A percentile compares a stretch with the other conserved stretches of the same genome.
These are phyloP conservation scores for Adelphocoris suturalis DNA, from an alignment of 2,888 invertebrate species.

Conservation along the genomic window DNA sequence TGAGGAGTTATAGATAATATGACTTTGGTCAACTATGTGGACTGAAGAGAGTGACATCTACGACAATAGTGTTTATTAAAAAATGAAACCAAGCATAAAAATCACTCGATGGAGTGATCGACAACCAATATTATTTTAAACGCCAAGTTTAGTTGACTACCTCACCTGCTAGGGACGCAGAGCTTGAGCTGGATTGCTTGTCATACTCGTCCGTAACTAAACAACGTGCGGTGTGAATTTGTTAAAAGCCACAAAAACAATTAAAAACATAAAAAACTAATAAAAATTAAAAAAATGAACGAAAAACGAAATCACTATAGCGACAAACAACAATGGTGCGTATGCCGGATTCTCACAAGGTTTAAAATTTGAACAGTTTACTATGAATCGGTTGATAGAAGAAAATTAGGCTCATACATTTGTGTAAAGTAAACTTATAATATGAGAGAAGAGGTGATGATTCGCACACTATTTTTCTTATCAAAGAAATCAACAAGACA, in stretches of 20 bases:
- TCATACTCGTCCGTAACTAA: constrained; percentile 80
- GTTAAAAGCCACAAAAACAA: constrained; percentile 61
- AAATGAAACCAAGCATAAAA: neutral
- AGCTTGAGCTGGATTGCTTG: constrained; percentile 86
- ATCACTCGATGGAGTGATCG: no score
- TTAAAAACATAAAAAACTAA: neutral
- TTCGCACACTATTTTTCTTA: no score
- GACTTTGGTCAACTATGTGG: neutral
- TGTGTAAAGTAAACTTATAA: no score
- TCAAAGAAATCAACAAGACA: no score
- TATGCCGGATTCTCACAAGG: neutral
- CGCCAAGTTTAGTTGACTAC: constrained; percentile 76
- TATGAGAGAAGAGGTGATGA: no score
- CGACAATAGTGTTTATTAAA: no score
- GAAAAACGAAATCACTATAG: neutral
- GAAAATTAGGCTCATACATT: no score
- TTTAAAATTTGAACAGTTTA: neutral
- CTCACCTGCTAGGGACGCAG: constrained; percentile 85
- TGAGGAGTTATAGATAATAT: neutral
- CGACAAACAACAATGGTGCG: neutral
- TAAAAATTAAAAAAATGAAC: neutral
- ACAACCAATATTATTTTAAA: constrained; percentile 1
- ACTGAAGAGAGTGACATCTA: neutral
- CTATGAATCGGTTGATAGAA: no score
- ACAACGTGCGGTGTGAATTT: constrained; percentile 55